These are phyloP conservation scores for Sclerurus mexicanus DNA, from an alignment of 2,113 vertebrate species.

Conservation along the genomic window DNA sequence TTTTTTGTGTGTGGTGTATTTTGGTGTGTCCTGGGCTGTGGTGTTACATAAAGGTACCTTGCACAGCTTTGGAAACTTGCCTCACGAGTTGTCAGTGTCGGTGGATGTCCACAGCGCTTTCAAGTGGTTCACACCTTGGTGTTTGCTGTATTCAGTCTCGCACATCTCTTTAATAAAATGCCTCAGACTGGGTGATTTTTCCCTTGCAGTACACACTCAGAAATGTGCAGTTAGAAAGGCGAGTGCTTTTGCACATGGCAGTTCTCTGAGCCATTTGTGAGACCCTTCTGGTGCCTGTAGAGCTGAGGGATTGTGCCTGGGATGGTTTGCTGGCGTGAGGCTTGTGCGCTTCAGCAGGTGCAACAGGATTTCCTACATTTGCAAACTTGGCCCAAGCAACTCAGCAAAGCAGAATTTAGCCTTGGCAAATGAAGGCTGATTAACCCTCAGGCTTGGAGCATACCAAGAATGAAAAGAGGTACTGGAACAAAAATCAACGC, in stretches of 20 bases:
- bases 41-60: neutral
- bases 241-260: neutral
- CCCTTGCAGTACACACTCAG: neutral
- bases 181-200: neutral
- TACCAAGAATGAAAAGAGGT: neutral
- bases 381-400: neutral
- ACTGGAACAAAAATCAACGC: neutral
- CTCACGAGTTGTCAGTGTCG: conserved; percentile 14
- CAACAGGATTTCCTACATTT: neutral
- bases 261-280: rapidly evolving
- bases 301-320: neutral
- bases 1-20: neutral
- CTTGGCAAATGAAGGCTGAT: neutral
- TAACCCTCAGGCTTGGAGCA: neutral
- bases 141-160: neutral
- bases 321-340: neutral
- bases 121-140: neutral
- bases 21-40: neutral
- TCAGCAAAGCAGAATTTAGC: neutral
- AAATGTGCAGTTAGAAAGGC: neutral
- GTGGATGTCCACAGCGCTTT: conserved; percentile 9
- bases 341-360: neutral
- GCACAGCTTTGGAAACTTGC: neutral
- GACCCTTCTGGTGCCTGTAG: neutral
- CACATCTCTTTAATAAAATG: neutral